phyloP scores from a whole-genome alignment of 2,888 invertebrate species.

The Aelia acuminata region DNA sequence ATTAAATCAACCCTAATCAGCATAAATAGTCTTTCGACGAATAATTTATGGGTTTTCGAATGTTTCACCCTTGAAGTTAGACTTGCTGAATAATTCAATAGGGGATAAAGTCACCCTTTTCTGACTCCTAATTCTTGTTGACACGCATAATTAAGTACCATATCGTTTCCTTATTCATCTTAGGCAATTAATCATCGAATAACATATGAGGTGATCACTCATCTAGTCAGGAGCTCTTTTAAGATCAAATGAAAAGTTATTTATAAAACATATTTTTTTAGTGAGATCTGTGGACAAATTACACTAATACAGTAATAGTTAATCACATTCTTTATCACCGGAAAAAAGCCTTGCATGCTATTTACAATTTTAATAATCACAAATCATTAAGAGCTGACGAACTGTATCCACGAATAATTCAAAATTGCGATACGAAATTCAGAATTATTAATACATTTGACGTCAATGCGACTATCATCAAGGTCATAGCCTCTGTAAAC shows the following conservation, averaged over 20 bases:
- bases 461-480: too few relatives aligned
- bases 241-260: not conserved
- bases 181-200: not conserved
- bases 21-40: not conserved
- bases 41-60: not conserved
- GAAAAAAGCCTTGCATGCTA: too few relatives aligned
- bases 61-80: not conserved
- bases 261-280: too few relatives aligned
- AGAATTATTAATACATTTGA: too few relatives aligned
- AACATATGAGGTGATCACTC: not conserved
- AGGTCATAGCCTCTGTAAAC: too few relatives aligned
- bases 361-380: too few relatives aligned
- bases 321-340: too few relatives aligned
- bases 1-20: not conserved
- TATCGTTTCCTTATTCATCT: not conserved
- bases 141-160: not conserved
- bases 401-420: too few relatives aligned
- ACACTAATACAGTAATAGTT: too few relatives aligned
- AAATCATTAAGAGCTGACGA: too few relatives aligned
- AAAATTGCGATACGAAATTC: too few relatives aligned
- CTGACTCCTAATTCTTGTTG: not conserved
- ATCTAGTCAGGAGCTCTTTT: not conserved
- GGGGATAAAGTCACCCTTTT: not conserved
- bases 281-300: too few relatives aligned
- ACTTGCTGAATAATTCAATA: slow-evolving; percentile 7